Conservation (phyloP, 2,888 invertebrate species). For the Scelioninae gen. 2 region DNA sequence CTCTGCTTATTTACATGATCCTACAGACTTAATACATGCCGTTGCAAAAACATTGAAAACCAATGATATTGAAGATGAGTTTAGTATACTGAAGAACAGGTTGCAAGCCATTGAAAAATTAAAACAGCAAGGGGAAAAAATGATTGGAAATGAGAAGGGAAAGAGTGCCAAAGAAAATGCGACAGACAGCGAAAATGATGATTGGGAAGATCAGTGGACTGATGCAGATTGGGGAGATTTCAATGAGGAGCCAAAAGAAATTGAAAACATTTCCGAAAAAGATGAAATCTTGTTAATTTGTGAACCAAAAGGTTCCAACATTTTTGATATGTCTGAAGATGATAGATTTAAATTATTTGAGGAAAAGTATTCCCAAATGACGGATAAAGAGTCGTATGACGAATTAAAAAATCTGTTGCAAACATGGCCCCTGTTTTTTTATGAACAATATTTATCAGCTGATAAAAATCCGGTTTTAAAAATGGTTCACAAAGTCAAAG, state of each 20-base stretch:
- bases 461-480: slow-evolving; percentile 66
- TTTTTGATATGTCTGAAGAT: slow-evolving; percentile 60
- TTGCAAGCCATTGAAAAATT: slow-evolving; percentile 33
- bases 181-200: slow-evolving; percentile 44
- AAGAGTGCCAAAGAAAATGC: neutral
- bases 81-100: slow-evolving; percentile 41
- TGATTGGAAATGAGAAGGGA: neutral
- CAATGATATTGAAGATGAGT: slow-evolving; percentile 28
- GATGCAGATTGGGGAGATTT: slow-evolving; percentile 70
- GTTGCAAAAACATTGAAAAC: slow-evolving; percentile 57
- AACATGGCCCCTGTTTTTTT: slow-evolving; percentile 65
- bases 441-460: slow-evolving; percentile 61
- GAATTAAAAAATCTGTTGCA: slow-evolving; percentile 65
- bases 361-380: slow-evolving; percentile 62
- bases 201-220: slow-evolving; percentile 64
- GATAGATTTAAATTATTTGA: slow-evolving; percentile 66
- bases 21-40: slow-evolving; percentile 65
- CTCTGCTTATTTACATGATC: slow-evolving; percentile 66
- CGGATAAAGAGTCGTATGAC: slow-evolving; percentile 64
- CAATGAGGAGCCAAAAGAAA: slow-evolving; percentile 58
- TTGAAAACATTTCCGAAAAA: slow-evolving; percentile 17
- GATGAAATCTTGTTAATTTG: slow-evolving; percentile 49
- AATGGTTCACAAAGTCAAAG: slow-evolving; percentile 62
- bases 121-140: neutral
- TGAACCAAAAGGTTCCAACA: slow-evolving; percentile 36